Evolutionary conservation across 2,797 vertebrate genomes (phyloP).

Genomic region (Hydrolagus colliei): DNA sequence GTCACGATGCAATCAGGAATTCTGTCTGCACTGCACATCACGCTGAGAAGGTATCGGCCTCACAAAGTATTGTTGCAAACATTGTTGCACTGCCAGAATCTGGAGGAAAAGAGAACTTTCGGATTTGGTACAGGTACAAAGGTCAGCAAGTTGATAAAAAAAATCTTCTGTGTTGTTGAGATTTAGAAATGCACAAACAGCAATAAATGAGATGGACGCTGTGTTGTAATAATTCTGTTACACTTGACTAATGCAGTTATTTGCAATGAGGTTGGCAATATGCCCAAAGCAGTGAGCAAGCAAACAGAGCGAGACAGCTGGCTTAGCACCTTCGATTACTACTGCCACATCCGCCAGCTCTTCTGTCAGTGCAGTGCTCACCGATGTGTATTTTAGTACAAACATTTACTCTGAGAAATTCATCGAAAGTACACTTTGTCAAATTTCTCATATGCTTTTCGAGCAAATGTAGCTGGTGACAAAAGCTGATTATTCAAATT

Average conservation of each 20-base stretch:
- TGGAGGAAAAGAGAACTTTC: conserved; percentile 24
- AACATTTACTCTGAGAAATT: conserved; percentile 34
- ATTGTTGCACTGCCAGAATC: neutral
- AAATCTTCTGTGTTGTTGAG: conserved; percentile 49
- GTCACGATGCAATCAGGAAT: conserved; percentile 17
- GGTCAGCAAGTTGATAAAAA: conserved; percentile 30
- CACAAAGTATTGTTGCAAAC: neutral
- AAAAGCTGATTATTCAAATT: conserved; percentile 66
- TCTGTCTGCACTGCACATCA: conserved; percentile 5
- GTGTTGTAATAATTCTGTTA: conserved; percentile 71
- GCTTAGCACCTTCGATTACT: conserved; percentile 48
- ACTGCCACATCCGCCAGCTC: conserved; percentile 43
- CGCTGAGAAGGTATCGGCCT: neutral
- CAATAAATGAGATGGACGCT: conserved; percentile 64
- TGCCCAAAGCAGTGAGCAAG: conserved; percentile 65
- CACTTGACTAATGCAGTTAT: conserved; percentile 74
- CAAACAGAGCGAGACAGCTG: conserved; percentile 56
- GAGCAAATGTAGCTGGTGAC: conserved; percentile 32
- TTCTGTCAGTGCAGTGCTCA: conserved; percentile 47
- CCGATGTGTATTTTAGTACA: conserved; percentile 33
- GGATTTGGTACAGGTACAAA: conserved; percentile 17
- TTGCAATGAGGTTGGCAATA: conserved; percentile 65
- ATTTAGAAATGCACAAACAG: conserved; percentile 57
- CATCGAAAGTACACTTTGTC: conserved; percentile 31
- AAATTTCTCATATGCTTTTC: conserved; percentile 31